Base-by-base conservation (phyloP, 2,797 vertebrate species). In the Petrocephalus schoutedeni region DNA sequence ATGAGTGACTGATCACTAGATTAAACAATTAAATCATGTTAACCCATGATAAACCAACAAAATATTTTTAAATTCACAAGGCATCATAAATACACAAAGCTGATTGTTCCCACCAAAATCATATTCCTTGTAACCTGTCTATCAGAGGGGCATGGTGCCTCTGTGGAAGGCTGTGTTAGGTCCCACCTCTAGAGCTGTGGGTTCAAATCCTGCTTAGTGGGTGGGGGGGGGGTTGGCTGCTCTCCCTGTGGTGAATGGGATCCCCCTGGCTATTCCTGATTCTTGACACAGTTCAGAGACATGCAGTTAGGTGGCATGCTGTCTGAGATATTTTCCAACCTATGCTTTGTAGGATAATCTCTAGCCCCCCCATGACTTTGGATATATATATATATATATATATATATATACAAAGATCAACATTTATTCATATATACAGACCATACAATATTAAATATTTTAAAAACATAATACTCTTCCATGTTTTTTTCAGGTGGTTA, bases 1-100 rank as follows among this genome's bases (percentile, higher is more conserved):
- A 86, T 80, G 88, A 86, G 4, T 89, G 41, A 51, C 71, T 77
- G 88, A 49, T 88, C 51, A 74, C 59, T 86, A 51, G 61, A 71
- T 53, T 71, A 88, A 88, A 88, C 57, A 71, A 88, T 54, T 54
- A 53, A 85, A 85, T 41, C 14, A 21, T 51, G 57, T 88, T 85
- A 88, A 83, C 36, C 45, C 56, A 71, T 36, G 32, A 36, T 36
- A 36, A 64, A 64, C 23, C 21, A 28, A 36, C 23, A 16, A 16
- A 36, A 4, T 74, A 14, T 16, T 71, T 71, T 64, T 41, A 2
- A 74, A 74, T 74, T 74, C 16, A 36, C 32, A 74, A 36, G 12
- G 32, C 14, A 74, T 41, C 14, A 0, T 74, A 19, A 74, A 74
- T 14, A 36, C 67, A 74, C 10, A 74, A 19, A 36, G 36, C 5